Conservation (phyloP, 1,140 invertebrate species). For the Mizuhopecten yessoensis region DNA sequence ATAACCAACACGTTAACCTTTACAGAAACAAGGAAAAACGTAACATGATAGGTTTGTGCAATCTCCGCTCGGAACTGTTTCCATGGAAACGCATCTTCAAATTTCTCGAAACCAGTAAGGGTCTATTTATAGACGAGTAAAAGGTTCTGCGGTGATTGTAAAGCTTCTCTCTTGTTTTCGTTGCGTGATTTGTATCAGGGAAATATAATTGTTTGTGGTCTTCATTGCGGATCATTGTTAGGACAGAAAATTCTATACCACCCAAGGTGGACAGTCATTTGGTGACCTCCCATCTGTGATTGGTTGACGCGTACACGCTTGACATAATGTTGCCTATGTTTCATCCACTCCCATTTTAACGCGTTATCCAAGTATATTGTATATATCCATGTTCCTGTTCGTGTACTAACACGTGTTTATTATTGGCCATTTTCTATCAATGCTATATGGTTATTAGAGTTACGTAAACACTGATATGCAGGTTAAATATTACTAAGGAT, state of each 20-base stretch:
- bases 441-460: too few relatives aligned
- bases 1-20: neutral
- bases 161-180: neutral
- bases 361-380: too few relatives aligned
- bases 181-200: neutral
- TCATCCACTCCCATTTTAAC: too few relatives aligned
- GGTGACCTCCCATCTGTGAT: too few relatives aligned
- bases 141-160: neutral
- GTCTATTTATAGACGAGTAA: neutral
- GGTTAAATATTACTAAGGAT: too few relatives aligned
- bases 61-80: neutral
- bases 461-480: too few relatives aligned
- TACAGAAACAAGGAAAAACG: neutral
- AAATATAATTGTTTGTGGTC: neutral
- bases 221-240: neutral
- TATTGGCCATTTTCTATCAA: too few relatives aligned
- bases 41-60: slow-evolving; percentile 7
- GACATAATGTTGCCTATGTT: too few relatives aligned
- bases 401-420: too few relatives aligned
- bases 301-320: too few relatives aligned
- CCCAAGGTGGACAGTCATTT: too few relatives aligned
- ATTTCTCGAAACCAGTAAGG: neutral
- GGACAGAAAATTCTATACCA: neutral
- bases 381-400: too few relatives aligned
- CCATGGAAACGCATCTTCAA: slow-evolving; percentile 16